Evolutionary conservation across 2,888 invertebrate species (phyloP).

Genomic region (Epiblema foenella): DNA sequence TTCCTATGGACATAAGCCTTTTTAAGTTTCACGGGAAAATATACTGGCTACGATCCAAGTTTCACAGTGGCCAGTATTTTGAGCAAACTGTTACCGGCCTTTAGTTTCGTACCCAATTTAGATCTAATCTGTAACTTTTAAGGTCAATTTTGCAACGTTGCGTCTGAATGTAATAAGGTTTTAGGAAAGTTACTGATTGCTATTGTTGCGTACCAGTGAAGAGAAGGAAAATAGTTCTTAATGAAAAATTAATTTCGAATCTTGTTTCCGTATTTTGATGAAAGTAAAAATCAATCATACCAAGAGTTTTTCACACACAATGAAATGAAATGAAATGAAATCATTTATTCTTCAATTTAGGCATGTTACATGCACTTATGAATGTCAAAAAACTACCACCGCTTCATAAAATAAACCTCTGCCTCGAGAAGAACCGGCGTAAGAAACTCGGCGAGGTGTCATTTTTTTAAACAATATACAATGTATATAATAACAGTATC

Average conservation of each 20-base stretch:
- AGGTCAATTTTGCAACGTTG: not conserved
- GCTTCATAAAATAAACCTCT: too few species aligned
- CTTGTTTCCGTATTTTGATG: constrained; percentile 2
- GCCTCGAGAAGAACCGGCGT: too few species aligned
- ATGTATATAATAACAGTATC: too few species aligned
- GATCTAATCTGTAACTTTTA: not conserved
- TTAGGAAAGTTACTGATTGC: not conserved
- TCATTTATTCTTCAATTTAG: too few species aligned
- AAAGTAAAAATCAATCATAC: not conserved
- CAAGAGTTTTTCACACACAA: too few species aligned
- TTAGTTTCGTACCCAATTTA: not conserved
- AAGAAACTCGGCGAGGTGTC: too few species aligned
- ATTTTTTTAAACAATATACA: too few species aligned
- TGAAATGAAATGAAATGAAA: too few species aligned
- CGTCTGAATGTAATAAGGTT: not conserved
- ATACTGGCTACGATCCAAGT: constrained; percentile 13
- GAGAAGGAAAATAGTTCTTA: constrained; percentile 2
- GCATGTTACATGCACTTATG: too few species aligned
- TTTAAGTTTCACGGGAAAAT: not conserved
- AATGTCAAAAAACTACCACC: too few species aligned
- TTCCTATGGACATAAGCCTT: not conserved
- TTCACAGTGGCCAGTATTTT: not conserved
- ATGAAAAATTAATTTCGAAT: constrained; percentile 5
- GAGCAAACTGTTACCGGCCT: not conserved
- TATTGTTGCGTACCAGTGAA: not conserved